Base-by-base conservation (phyloP, 1,140 invertebrate species). In the Archivesica marissinica region DNA sequence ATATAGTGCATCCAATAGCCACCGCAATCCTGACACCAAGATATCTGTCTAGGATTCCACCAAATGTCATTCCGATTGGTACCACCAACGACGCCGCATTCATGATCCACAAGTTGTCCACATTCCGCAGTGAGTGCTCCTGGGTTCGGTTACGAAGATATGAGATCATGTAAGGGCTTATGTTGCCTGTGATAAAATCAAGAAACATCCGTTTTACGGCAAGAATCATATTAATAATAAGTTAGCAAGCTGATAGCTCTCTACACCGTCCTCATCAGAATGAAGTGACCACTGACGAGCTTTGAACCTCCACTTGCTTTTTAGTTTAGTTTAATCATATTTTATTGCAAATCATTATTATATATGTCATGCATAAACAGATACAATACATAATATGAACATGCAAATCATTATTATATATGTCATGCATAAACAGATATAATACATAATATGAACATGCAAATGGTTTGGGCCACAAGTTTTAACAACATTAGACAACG, bases 91-190 rank as follows among this genome's bases (percentile, higher is more conserved):
- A 68, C 20, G 89, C 87, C 9, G 89, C 79, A 15, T 91, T 89
- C 81, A 88, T 89, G 1, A 94, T 88, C 93, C 93, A 94, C 17
- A 85, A 33, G 35, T 83, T 59, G 54, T 88, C 80, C 80, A 84
- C 28, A 90, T 90, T 75, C 30, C 90, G 87, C 33, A 94, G 72
- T 79, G 94, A 61, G 7, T 9, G 25, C 0, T 81, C 68, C 17
- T 72, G 39, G 35, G 87, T 82, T 87, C 83, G 6, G 88, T 88
- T 68, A 56, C 91, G 88, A 20, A 94, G 81, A 85, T 94, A 95
- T 0, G 94, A 94, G 23, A 90, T 92, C 74, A 95, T 89, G 86
- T 95, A 95, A 15, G 94, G 93, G 79, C 88, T 93, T 61, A 94
- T 89, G 84, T 94, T 94, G 1, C 93, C 93, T 94, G 85, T 7